Conservation (phyloP, 2,797 vertebrate genomes). For the Notolepis coatsorum region DNA sequence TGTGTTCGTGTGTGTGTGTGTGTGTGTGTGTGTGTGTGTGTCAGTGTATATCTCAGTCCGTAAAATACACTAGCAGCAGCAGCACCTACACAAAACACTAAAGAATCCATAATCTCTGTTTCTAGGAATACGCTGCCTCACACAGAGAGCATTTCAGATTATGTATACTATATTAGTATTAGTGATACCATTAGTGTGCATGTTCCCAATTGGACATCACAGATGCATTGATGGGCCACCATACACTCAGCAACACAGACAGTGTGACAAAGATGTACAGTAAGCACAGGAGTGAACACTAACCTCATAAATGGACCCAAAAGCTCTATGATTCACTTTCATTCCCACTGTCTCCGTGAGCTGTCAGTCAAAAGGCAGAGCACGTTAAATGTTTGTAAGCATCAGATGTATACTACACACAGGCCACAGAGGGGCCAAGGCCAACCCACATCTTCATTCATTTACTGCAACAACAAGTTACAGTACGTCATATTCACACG, state of each 20-base stretch:
- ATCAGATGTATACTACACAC: no score
- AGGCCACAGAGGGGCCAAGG: no score
- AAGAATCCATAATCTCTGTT: no score
- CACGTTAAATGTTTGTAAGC: no score
- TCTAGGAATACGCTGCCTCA: no score
- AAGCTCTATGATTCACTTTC: background rate
- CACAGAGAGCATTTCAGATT: conserved; percentile 20
- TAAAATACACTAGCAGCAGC: conserved; percentile 14
- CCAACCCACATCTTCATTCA: no score
- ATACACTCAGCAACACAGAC: background rate
- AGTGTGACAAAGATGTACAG: background rate
- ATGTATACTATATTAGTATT: conserved; percentile 22
- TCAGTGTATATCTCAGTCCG: conserved; percentile 20
- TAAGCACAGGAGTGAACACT: background rate
- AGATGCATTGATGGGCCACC: background rate
- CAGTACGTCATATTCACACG: no score
- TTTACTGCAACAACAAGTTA: no score
- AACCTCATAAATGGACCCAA: background rate
- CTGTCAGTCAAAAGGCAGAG: no score
- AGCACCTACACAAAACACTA: background rate
- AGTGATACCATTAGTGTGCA: background rate
- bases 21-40: background rate
- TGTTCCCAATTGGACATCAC: background rate
- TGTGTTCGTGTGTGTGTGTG: conserved; percentile 6
- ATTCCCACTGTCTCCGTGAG: background rate